phyloP scores from a whole-genome alignment of 1,140 invertebrate species.

The Macrobrachium rosenbergii region DNA sequence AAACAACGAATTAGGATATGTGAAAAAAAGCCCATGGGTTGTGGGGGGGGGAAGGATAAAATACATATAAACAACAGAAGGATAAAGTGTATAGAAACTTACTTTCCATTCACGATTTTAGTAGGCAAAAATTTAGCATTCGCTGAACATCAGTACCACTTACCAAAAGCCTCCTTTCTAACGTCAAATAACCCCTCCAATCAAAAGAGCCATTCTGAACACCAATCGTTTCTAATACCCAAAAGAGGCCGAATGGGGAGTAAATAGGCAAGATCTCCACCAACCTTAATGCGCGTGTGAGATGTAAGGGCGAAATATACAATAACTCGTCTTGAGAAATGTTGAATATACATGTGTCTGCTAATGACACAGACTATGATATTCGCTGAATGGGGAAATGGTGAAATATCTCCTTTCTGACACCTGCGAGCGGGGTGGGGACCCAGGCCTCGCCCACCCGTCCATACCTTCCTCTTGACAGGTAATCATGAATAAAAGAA shows the following conservation, averaged over 20 bases:
- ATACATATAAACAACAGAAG: too few relatives aligned
- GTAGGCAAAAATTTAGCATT: too few relatives aligned
- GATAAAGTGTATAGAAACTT: too few relatives aligned
- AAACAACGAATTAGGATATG: too few relatives aligned
- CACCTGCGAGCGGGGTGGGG: conserved; percentile 11
- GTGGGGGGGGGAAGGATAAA: too few relatives aligned
- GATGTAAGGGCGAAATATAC: not conserved
- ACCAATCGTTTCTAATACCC: too few relatives aligned
- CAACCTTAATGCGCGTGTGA: not conserved
- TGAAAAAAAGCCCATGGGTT: too few relatives aligned
- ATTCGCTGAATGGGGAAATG: conserved; percentile 48
- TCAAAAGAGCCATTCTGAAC: too few relatives aligned
- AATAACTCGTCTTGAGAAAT: conserved; percentile 19
- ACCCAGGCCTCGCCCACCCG: not conserved
- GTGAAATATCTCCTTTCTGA: conserved; percentile 41
- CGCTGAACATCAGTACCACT: too few relatives aligned
- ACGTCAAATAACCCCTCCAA: too few relatives aligned
- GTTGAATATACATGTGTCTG: conserved; percentile 42
- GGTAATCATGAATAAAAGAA: conserved; percentile 47
- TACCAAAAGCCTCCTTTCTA: too few relatives aligned
- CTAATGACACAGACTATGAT: conserved; percentile 41
- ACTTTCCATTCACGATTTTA: too few relatives aligned
- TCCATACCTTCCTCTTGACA: not conserved
- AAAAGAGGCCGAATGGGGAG: not conserved
- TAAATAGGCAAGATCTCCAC: not conserved